phyloP scores from a whole-genome alignment of 64 coral and sea anemone species.

The Actinia equina region DNA sequence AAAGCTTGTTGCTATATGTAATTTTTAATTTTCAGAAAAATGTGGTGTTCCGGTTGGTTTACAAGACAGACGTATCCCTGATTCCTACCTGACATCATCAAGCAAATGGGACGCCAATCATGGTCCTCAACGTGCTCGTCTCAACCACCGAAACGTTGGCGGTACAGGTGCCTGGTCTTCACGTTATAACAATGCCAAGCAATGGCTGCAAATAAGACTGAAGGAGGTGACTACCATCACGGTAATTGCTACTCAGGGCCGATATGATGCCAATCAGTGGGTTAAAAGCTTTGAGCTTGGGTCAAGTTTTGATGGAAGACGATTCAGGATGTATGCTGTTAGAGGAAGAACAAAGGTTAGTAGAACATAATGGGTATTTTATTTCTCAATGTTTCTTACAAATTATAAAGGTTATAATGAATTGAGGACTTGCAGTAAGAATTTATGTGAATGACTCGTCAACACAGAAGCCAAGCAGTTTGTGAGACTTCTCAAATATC shows the following conservation, averaged over 20 bases:
- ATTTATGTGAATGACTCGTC: too few relatives aligned
- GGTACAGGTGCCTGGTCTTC: slow-evolving; percentile 40
- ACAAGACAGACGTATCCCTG: slow-evolving; percentile 43
- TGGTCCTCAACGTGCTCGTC: slow-evolving; percentile 34
- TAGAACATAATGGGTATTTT: neutral
- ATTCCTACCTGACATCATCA: slow-evolving; percentile 24
- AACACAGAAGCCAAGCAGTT: too few relatives aligned
- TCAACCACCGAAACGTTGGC: slow-evolving; percentile 38
- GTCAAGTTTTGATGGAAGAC: slow-evolving; percentile 16
- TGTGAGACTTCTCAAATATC: too few relatives aligned
- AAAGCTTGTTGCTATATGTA: too few relatives aligned
- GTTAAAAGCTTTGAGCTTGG: slow-evolving; percentile 55
- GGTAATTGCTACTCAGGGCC: slow-evolving; percentile 50
- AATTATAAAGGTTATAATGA: too few relatives aligned
- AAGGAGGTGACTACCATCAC: slow-evolving; percentile 27
- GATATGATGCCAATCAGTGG: slow-evolving; percentile 67
- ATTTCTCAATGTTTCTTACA: too few relatives aligned
- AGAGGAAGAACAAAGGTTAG: slow-evolving; percentile 41
- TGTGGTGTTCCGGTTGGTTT: slow-evolving; percentile 51
- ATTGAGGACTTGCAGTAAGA: too few relatives aligned
- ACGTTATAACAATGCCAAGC: slow-evolving; percentile 47
- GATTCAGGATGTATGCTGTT: slow-evolving; percentile 40
- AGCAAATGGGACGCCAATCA: slow-evolving; percentile 50
- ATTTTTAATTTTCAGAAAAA: neutral
- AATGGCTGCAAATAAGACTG: slow-evolving; percentile 45